Percentiles rank a stretch among this genome's conserved stretches.
Conservation (phyloP, 2,888 invertebrate genomes). For the Hofmannophila pseudospretella region DNA sequence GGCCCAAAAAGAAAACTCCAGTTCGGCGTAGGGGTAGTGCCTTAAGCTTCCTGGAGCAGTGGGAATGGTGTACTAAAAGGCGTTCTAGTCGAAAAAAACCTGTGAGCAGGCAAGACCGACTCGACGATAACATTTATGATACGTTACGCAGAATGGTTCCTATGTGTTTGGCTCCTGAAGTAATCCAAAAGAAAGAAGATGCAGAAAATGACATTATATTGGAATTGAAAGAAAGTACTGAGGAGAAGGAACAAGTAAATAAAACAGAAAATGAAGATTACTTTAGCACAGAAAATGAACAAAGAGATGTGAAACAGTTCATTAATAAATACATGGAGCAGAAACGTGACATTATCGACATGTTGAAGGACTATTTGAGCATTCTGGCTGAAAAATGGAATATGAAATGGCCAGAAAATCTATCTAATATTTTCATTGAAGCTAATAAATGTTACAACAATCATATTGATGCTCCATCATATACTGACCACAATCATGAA, state of each 20-base stretch:
- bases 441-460: slow-evolving; percentile 77
- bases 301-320: slow-evolving; percentile 80
- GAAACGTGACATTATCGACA: slow-evolving; percentile 76
- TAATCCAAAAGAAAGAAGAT: slow-evolving; percentile 48
- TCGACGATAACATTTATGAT: slow-evolving; percentile 82
- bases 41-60: slow-evolving; percentile 83
- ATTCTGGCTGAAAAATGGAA: slow-evolving; percentile 80
- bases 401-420: slow-evolving; percentile 80
- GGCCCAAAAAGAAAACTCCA: slow-evolving; percentile 62
- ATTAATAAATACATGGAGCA: slow-evolving; percentile 78
- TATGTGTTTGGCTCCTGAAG: slow-evolving; percentile 68
- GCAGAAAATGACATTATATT: no score
- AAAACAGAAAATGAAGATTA: slow-evolving; percentile 60
- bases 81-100: slow-evolving; percentile 71
- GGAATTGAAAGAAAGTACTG: slow-evolving; percentile 29
- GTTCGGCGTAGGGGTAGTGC: slow-evolving; percentile 85
- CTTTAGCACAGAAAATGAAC: slow-evolving; percentile 82
- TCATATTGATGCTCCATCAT: slow-evolving; percentile 62
- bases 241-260: slow-evolving; percentile 70
- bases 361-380: slow-evolving; percentile 79
- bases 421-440: slow-evolving; percentile 77
- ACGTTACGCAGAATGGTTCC: slow-evolving; percentile 83
- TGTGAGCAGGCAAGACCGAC: slow-evolving; percentile 74
- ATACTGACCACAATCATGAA: slow-evolving; percentile 46
- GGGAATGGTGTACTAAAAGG: slow-evolving; percentile 86